Evolutionary conservation across 2,113 vertebrate genomes (phyloP).

Genomic region (Sorex araneus): DNA sequence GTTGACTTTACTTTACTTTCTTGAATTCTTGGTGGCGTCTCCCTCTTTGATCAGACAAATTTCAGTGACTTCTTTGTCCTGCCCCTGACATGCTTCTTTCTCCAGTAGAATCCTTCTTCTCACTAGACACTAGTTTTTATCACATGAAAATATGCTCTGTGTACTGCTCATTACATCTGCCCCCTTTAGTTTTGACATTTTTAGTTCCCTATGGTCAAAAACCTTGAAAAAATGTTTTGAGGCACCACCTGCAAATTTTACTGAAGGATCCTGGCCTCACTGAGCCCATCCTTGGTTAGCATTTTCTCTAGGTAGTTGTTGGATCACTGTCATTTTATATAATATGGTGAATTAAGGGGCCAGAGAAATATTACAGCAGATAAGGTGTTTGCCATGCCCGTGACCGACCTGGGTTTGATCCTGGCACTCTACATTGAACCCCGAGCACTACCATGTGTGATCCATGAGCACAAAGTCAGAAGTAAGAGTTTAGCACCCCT

Average conservation of each 20-base stretch:
- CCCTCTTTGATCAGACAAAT: not conserved
- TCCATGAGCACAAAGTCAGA: too few species aligned
- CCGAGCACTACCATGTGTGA: too few species aligned
- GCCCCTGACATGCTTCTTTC: not conserved
- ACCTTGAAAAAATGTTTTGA: not conserved
- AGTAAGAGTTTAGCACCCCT: too few species aligned
- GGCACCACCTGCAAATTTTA: not conserved
- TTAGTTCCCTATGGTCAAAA: not conserved
- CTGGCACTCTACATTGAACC: too few species aligned
- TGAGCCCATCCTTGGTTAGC: not conserved
- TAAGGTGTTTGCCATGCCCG: too few species aligned
- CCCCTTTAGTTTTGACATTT: not conserved
- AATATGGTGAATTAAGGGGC: not conserved
- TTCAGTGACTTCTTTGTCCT: not conserved
- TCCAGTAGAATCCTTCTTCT: not conserved
- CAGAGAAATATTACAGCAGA: too few species aligned
- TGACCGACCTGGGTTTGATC: too few species aligned
- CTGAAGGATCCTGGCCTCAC: not conserved
- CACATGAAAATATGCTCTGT: not conserved
- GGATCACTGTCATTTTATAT: not conserved
- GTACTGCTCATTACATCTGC: not conserved
- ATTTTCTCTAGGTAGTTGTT: slow-evolving; percentile 2
- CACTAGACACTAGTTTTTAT: not conserved
- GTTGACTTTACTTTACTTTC: slow-evolving; percentile 1
- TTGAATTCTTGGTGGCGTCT: slow-evolving; percentile 25